These are phyloP conservation scores for Kryptolebias marmoratus DNA, from an alignment of 2,113 vertebrate genomes.

Conservation along the genomic window DNA sequence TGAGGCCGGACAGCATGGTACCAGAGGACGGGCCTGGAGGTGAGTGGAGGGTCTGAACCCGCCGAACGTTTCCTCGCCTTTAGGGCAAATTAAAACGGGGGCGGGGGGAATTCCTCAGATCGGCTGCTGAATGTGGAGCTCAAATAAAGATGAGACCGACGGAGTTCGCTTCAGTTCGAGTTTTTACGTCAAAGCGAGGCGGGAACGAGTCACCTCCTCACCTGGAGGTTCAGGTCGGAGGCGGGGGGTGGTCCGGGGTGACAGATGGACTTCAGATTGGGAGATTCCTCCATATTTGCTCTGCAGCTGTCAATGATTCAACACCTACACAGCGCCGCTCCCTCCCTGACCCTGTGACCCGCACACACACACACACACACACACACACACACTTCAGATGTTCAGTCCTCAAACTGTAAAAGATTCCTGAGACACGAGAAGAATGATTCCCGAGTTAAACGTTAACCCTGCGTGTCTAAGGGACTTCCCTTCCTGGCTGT, in stretches of 20 bases:
- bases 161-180: too few species aligned
- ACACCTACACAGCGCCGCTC: slow-evolving; percentile 65
- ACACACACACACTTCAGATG: slow-evolving; percentile 43
- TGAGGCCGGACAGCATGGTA: slow-evolving; percentile 75
- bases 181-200: too few species aligned
- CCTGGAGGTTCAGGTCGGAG: slow-evolving; percentile 1
- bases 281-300: slow-evolving; percentile 68
- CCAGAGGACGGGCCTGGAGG: slow-evolving; percentile 76
- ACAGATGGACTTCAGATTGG: slow-evolving; percentile 74
- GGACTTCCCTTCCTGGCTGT: slow-evolving; percentile 26
- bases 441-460: slow-evolving; percentile 71
- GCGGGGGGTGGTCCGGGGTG: slow-evolving; percentile 53
- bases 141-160: too few species aligned
- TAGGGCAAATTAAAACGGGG: too few species aligned
- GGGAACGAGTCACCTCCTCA: too few species aligned
- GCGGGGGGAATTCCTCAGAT: too few species aligned
- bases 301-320: slow-evolving; percentile 76
- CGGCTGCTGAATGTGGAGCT: too few species aligned
- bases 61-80: too few species aligned
- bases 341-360: slow-evolving; percentile 21
- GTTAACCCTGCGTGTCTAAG: slow-evolving; percentile 68
- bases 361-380: slow-evolving; percentile 7
- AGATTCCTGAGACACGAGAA: slow-evolving; percentile 39
- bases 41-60: slow-evolving; percentile 52
- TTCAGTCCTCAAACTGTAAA: slow-evolving; percentile 25